Conservation (phyloP, 1,140 invertebrate species). For the Globodera ellingtonae region DNA sequence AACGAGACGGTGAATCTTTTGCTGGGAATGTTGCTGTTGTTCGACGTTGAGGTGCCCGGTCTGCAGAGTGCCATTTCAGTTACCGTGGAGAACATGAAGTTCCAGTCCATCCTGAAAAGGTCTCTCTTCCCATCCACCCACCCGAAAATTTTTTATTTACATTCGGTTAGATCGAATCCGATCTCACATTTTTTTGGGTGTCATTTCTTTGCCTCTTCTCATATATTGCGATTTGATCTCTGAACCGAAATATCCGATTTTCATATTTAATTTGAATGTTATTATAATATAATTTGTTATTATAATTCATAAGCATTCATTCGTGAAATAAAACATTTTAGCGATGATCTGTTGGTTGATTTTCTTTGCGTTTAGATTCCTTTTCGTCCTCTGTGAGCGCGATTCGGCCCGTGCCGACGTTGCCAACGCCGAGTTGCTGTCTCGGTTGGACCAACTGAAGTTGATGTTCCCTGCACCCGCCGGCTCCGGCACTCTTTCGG, state of each 20-base stretch:
- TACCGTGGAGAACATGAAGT: conserved; percentile 41
- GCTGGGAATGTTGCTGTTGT: conserved; percentile 43
- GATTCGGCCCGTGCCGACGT: conserved; percentile 22
- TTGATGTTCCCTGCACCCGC: neutral
- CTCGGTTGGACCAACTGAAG: conserved; percentile 33
- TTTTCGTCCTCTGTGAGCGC: conserved; percentile 31
- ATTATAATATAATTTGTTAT: no score
- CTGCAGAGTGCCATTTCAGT: conserved; percentile 39
- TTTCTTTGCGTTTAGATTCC: conserved; percentile 12
- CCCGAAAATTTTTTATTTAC: no score
- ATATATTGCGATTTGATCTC: no score
- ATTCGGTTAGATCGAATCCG: no score
- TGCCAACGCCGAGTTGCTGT: conserved; percentile 22
- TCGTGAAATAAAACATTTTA: no score
- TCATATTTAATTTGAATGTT: neutral
- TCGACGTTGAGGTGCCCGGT: conserved; percentile 42
- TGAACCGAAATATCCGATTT: neutral
- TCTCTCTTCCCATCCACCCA: neutral
- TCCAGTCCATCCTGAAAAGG: conserved; percentile 34
- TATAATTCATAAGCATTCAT: no score
- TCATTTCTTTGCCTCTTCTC: no score
- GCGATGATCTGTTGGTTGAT: no score
- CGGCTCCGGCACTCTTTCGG: conserved; percentile 1
- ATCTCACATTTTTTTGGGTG: no score
- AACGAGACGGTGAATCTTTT: conserved; percentile 51